Percentiles rank a stretch among this genome's conserved stretches.
These are phyloP conservation scores for Harpalus rubripes DNA, from an alignment of 2,888 invertebrate species.

Conservation along the genomic window DNA sequence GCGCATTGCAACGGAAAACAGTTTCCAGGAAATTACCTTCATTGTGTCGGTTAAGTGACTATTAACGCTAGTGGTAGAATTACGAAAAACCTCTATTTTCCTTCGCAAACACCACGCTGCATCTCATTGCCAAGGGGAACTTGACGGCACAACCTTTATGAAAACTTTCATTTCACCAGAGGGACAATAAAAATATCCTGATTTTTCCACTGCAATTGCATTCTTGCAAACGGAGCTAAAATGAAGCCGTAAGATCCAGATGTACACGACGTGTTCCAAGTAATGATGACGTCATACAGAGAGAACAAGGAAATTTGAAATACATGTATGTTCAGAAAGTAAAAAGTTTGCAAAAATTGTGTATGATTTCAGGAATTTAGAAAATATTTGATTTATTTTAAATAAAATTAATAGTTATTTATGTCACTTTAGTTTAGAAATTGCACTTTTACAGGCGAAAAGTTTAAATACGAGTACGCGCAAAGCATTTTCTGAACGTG, in stretches of 20 bases:
- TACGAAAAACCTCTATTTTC: slow-evolving; percentile 31
- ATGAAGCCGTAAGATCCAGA: slow-evolving; percentile 19
- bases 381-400: too few species aligned
- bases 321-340: not conserved
- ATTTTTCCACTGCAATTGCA: slow-evolving; percentile 32
- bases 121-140: slow-evolving; percentile 5
- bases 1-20: slow-evolving; percentile 52
- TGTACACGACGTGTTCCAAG: not conserved
- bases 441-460: too few species aligned
- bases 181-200: slow-evolving; percentile 43
- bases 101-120: slow-evolving; percentile 5
- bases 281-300: not conserved
- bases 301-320: not conserved
- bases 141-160: slow-evolving; percentile 10
- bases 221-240: not conserved
- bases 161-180: slow-evolving; percentile 34
- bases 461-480: too few species aligned
- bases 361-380: too few species aligned
- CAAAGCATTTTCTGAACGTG: too few species aligned
- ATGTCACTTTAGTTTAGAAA: too few species aligned
- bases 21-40: slow-evolving; percentile 62
- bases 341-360: too few species aligned
- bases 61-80: slow-evolving; percentile 53
- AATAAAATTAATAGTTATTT: too few species aligned
- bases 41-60: slow-evolving; percentile 63